Percentiles rank a stretch among this genome's conserved stretches.
phyloP scores from a whole-genome alignment of 2,888 invertebrate genomes.

The Lacanobia wlatinum region DNA sequence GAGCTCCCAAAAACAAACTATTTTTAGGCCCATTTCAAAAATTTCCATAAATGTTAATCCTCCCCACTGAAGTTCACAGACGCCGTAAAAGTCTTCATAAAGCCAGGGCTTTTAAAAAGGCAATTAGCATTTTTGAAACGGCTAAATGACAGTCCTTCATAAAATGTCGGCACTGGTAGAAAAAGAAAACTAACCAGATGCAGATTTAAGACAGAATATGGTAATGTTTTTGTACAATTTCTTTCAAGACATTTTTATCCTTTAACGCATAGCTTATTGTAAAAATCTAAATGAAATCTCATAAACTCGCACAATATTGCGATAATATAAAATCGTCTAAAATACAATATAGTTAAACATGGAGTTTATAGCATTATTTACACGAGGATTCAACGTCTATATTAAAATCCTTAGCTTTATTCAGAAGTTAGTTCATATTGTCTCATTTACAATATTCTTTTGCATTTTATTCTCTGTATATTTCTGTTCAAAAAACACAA shows the following conservation, averaged over 20 bases:
- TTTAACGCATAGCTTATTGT: not conserved
- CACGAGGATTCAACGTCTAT: conserved; percentile 5
- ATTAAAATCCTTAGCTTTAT: conserved; percentile 25
- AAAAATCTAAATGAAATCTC: conserved; percentile 18
- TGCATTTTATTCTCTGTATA: too few relatives aligned
- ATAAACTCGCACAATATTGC: conserved; percentile 21
- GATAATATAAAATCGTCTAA: conserved; percentile 14
- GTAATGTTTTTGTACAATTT: conserved; percentile 10
- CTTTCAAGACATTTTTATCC: not conserved
- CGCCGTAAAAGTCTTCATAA: conserved; percentile 35
- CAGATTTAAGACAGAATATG: conserved; percentile 21
- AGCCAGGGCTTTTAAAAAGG: conserved; percentile 34
- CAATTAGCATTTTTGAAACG: conserved; percentile 52
- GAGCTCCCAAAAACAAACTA: not conserved
- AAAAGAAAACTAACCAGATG: conserved; percentile 22
- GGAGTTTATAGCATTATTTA: conserved; percentile 18
- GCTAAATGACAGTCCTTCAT: conserved; percentile 37
- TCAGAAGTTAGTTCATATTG: conserved; percentile 4
- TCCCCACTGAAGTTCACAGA: conserved; percentile 4
- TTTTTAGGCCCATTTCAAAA: not conserved
- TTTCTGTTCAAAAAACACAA: too few relatives aligned
- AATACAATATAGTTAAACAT: conserved; percentile 21
- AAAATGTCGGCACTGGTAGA: conserved; percentile 5
- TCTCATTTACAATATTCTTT: not conserved
- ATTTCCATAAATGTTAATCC: conserved; percentile 34